Percentiles rank a stretch among this genome's conserved stretches.
Evolutionary conservation across 2,888 invertebrate species (phyloP).

Genomic region (Idaea dimidiata): DNA sequence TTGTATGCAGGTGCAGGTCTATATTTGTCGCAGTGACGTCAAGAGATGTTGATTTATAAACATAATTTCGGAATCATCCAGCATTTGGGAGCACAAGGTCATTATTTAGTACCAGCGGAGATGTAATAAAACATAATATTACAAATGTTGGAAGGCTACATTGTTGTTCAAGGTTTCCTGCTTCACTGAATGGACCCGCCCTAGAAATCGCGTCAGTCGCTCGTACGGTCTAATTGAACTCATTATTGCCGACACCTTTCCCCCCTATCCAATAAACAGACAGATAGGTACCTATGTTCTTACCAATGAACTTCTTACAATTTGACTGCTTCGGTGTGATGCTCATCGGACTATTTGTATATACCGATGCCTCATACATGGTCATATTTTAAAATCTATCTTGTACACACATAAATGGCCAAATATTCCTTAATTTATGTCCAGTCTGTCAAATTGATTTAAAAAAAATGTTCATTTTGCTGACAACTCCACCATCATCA

Average conservation of each 20-base stretch:
- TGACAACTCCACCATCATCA: no score
- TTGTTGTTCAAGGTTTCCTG: constrained; percentile 50
- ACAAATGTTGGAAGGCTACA: constrained; percentile 61
- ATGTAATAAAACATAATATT: constrained; percentile 55
- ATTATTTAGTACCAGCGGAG: constrained; percentile 51
- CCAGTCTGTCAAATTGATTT: no score
- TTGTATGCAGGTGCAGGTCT: constrained; percentile 42
- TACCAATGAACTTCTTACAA: neutral
- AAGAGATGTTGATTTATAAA: constrained; percentile 71
- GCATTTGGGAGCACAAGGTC: constrained; percentile 70
- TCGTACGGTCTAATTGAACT: constrained; percentile 26
- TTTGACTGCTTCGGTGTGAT: neutral
- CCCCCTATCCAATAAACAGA: neutral
- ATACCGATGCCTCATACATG: no score
- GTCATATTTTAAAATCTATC: no score
- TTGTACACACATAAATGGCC: no score
- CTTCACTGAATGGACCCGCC: constrained; percentile 56
- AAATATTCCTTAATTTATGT: no score
- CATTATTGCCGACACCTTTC: constrained; percentile 21
- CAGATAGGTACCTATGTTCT: neutral
- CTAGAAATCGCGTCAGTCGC: constrained; percentile 36
- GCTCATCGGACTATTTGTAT: neutral
- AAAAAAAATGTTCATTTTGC: no score
- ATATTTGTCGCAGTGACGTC: constrained; percentile 72
- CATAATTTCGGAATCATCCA: constrained; percentile 68